phyloP scores from a whole-genome alignment of 2,797 vertebrate species.

The Ceryle rudis region DNA sequence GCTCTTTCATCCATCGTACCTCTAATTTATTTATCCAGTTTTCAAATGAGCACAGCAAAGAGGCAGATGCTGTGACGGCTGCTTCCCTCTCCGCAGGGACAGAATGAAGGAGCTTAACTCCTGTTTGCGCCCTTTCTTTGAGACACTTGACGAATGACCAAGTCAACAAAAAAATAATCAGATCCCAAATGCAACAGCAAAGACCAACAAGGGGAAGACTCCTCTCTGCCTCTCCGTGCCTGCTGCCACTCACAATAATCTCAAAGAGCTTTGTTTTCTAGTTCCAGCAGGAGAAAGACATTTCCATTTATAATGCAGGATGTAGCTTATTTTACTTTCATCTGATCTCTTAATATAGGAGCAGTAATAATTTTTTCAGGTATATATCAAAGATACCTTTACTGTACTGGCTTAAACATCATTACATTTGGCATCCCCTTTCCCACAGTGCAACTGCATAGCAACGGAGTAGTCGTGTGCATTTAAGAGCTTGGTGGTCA shows the following conservation, averaged over 20 bases:
- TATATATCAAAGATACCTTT: not conserved
- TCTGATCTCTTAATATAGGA: not conserved
- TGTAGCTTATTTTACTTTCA: not conserved
- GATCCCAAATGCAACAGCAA: not conserved
- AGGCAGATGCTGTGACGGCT: fast-evolving
- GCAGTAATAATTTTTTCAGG: not conserved
- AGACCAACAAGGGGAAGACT: not conserved
- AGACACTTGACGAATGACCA: not conserved
- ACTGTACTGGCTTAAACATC: not conserved
- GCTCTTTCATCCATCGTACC: not conserved
- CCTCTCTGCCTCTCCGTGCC: not conserved
- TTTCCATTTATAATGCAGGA: not conserved
- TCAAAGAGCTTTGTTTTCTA: not conserved
- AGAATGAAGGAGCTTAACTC: not conserved
- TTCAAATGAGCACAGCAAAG: not conserved
- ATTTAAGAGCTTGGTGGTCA: not conserved
- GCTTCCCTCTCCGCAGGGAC: not conserved
- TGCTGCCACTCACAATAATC: not conserved
- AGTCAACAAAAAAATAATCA: not conserved
- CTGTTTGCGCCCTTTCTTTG: not conserved
- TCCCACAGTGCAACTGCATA: not conserved
- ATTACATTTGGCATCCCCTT: not conserved
- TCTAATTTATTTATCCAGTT: slow-evolving; percentile 8
- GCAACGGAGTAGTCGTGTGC: fast-evolving
- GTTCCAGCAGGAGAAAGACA: not conserved